A percentile compares a stretch with the other conserved stretches of the same genome.
These are phyloP conservation scores for Morbakka virulenta DNA, from an alignment of 30 jellyfish, hydroid and myxozoan species.

Conservation along the genomic window DNA sequence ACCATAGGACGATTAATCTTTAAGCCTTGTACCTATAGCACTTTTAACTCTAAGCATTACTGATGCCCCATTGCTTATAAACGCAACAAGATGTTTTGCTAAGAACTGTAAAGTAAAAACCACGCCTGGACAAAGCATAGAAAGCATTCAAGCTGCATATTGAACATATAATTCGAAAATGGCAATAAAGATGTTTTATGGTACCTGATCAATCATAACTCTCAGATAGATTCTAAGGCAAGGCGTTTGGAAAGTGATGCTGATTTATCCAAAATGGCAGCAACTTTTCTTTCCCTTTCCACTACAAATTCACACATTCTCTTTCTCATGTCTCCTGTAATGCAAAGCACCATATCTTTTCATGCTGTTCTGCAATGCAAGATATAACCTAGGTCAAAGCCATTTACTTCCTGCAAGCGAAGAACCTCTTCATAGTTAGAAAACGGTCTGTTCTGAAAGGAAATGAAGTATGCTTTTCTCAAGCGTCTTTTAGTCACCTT, in stretches of 20 bases:
- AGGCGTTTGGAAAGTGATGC: slow-evolving; percentile 10
- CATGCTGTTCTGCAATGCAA: neutral
- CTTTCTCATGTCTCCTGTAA: slow-evolving; percentile 81
- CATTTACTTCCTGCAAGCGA: neutral
- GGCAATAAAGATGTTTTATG: slow-evolving; percentile 13
- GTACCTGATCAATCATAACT: slow-evolving; percentile 9
- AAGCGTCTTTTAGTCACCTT: neutral
- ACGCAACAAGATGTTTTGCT: slow-evolving; percentile 10
- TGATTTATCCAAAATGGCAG: slow-evolving; percentile 18
- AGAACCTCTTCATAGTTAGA: neutral
- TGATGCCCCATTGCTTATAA: slow-evolving; percentile 47
- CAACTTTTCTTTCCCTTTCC: slow-evolving; percentile 27
- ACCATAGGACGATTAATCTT: slow-evolving; percentile 1
- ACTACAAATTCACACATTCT: slow-evolving; percentile 74
- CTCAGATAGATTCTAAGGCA: slow-evolving; percentile 13
- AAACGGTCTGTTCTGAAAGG: neutral
- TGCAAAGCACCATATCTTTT: neutral
- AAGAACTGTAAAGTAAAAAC: neutral
- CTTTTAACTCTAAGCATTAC: slow-evolving; percentile 2
- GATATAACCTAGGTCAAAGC: neutral
- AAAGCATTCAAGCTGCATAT: neutral
- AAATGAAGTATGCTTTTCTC: neutral
- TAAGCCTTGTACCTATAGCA: slow-evolving; percentile 18
- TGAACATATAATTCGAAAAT: slow-evolving; percentile 17
- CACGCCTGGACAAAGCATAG: neutral